phyloP scores from a whole-genome alignment of 2,888 invertebrate genomes.

The Pheosia gnoma region DNA sequence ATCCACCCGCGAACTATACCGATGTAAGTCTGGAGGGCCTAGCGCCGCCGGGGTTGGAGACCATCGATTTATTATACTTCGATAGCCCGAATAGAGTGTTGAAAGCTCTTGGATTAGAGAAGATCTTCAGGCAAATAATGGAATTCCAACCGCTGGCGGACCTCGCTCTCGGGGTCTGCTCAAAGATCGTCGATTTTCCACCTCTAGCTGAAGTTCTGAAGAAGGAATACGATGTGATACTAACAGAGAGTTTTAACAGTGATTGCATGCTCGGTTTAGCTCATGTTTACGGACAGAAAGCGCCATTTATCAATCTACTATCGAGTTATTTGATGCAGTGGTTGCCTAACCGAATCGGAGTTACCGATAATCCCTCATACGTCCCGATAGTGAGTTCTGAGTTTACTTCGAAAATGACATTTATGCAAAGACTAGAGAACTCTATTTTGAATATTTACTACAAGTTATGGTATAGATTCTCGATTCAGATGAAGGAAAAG shows the following conservation, averaged over 20 bases:
- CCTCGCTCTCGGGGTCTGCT: constrained; percentile 65
- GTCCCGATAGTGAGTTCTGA: constrained; percentile 81
- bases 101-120: constrained; percentile 52
- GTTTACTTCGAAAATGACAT: constrained; percentile 75
- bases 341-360: constrained; percentile 71
- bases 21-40: constrained; percentile 73
- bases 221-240: constrained; percentile 84
- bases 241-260: constrained; percentile 86
- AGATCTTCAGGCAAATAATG: constrained; percentile 49
- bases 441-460: constrained; percentile 54
- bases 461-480: constrained; percentile 62
- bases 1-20: constrained; percentile 73
- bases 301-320: constrained; percentile 83
- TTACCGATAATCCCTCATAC: constrained; percentile 78
- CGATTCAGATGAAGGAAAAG: constrained; percentile 64
- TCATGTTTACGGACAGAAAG: constrained; percentile 76
- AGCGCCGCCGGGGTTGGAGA: constrained; percentile 61
- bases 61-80: constrained; percentile 56
- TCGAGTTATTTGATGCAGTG: constrained; percentile 85
- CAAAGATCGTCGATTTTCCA: constrained; percentile 63
- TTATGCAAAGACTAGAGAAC: constrained; percentile 76
- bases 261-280: constrained; percentile 86
- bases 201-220: constrained; percentile 64
- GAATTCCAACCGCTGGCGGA: constrained; percentile 60
- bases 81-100: constrained; percentile 51